phyloP scores from a whole-genome alignment of 1,140 invertebrate species.

The Drosophila nigromelanica region DNA sequence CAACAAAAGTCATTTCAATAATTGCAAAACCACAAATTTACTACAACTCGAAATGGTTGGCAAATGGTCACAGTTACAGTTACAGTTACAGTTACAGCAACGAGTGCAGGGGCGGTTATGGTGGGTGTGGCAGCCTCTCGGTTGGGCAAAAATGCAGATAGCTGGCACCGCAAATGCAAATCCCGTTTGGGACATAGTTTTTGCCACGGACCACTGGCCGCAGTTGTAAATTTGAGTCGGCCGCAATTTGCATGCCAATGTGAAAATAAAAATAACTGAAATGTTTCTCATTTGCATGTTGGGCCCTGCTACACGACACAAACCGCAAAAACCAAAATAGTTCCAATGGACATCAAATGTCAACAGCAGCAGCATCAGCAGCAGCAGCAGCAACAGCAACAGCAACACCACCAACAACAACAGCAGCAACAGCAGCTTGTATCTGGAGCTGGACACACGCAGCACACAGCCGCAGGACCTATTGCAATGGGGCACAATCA shows the following conservation, averaged over 20 bases:
- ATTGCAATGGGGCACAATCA: constrained; percentile 67
- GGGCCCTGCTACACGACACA: constrained; percentile 50
- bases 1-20: constrained; percentile 82
- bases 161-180: constrained; percentile 71
- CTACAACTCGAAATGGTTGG: constrained; percentile 76
- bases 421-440: constrained; percentile 57
- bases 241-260: constrained; percentile 72
- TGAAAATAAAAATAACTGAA: constrained; percentile 82
- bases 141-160: constrained; percentile 43
- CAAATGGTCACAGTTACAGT: constrained; percentile 55
- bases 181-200: constrained; percentile 61
- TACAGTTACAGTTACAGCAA: constrained; percentile 44
- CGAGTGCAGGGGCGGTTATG: not conserved
- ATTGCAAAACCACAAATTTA: constrained; percentile 84
- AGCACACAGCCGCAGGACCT: constrained; percentile 27
- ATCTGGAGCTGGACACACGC: constrained; percentile 29
- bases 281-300: constrained; percentile 78
- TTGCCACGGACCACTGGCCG: constrained; percentile 35
- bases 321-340: constrained; percentile 80
- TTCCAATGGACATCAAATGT: constrained; percentile 84
- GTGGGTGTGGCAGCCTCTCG: not conserved
- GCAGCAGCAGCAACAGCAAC: constrained; percentile 18
- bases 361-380: constrained; percentile 64
- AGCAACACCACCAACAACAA: constrained; percentile 17
- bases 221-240: constrained; percentile 64